phyloP scores from a whole-genome alignment of 2,113 vertebrate species.

The Sialia sialis region DNA sequence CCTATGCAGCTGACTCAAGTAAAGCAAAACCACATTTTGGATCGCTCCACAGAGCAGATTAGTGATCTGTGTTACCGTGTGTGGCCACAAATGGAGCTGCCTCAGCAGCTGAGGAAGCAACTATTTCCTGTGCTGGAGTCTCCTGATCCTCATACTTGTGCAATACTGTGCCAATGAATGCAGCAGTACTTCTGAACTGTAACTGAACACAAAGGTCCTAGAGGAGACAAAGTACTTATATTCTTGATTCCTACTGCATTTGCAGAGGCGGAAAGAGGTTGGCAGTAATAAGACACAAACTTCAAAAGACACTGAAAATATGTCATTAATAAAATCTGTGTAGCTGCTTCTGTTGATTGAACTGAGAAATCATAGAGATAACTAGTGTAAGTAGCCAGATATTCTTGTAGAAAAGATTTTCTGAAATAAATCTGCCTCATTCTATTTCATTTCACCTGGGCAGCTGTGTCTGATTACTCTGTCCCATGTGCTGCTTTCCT shows the following conservation, averaged over 20 bases:
- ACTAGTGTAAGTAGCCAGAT: background rate
- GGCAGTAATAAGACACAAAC: background rate
- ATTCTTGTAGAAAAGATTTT: background rate
- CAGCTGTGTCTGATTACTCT: background rate
- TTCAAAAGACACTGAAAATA: background rate
- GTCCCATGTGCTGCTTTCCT: background rate
- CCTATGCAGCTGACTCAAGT: background rate
- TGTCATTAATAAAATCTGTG: background rate
- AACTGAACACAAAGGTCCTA: background rate
- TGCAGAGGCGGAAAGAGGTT: background rate
- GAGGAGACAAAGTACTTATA: background rate
- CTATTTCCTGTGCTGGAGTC: background rate
- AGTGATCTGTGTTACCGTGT: background rate
- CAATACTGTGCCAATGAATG: background rate
- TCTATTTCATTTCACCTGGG: background rate
- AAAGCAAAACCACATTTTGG: fast-evolving
- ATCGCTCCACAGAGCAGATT: fast-evolving
- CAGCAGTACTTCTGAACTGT: background rate
- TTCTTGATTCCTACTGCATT: background rate
- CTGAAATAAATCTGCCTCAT: background rate
- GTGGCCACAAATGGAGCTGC: background rate
- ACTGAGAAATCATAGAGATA: background rate
- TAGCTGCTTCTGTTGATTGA: background rate
- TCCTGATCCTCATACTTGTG: background rate
- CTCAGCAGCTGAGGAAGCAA: background rate